A percentile compares a stretch with the other conserved stretches of the same genome.
phyloP scores from a whole-genome alignment of 2,888 invertebrate genomes.

The Ophonus ardosiacus region DNA sequence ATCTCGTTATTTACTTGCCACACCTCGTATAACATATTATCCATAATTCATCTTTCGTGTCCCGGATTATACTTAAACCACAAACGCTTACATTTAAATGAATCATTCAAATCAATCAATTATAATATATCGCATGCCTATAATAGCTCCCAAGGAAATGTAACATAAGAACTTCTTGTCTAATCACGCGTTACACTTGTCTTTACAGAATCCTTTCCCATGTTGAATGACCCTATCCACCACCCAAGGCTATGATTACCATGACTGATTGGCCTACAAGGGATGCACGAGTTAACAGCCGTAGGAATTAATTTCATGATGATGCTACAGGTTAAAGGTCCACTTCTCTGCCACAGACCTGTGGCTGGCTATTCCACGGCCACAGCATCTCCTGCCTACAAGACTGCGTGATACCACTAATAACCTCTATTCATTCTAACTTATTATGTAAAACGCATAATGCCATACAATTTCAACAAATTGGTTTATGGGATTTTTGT shows the following conservation, averaged over 20 bases:
- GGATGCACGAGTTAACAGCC: slow-evolving; percentile 23
- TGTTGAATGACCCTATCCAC: not conserved
- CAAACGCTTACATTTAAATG: no score
- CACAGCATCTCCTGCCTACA: no score
- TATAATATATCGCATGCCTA: no score
- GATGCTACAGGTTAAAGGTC: not conserved
- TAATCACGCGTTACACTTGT: not conserved
- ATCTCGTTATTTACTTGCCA: no score
- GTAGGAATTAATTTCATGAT: not conserved
- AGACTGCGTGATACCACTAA: slow-evolving; percentile 28
- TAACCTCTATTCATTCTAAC: slow-evolving; percentile 35
- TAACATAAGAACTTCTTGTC: no score
- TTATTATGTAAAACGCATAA: slow-evolving; percentile 39
- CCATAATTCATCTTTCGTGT: no score
- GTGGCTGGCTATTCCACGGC: no score
- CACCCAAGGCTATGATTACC: slow-evolving; percentile 41
- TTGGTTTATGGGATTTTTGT: slow-evolving; percentile 35
- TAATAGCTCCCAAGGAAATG: no score
- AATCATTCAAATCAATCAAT: no score
- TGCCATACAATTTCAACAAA: slow-evolving; percentile 22
- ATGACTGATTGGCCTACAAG: not conserved
- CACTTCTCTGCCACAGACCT: not conserved
- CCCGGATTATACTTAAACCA: no score
- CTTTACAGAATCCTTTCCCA: not conserved
- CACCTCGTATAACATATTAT: no score